Evolutionary conservation across 2,113 vertebrate genomes (phyloP).

Genomic region (Glaucidium brasilianum): DNA sequence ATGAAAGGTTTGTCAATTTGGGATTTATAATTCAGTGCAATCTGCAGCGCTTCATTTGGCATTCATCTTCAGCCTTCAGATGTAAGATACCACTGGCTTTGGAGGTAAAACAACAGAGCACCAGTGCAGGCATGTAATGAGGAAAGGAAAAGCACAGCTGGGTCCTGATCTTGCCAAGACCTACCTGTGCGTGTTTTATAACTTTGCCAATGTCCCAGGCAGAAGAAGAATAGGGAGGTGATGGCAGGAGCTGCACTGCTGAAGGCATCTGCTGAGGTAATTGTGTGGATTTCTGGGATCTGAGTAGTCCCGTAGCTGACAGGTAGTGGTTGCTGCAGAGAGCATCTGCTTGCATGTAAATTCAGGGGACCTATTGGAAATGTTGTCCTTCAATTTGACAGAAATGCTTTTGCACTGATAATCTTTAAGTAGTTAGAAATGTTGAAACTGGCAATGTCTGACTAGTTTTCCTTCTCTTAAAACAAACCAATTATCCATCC

Average conservation of each 20-base stretch:
- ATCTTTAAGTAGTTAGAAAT: neutral
- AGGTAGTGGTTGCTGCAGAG: neutral
- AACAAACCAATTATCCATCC: constrained; percentile 44
- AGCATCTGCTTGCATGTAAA: neutral
- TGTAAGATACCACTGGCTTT: neutral
- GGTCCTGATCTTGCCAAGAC: neutral
- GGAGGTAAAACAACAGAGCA: neutral
- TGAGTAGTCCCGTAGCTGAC: accelerated
- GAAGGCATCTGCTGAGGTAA: neutral
- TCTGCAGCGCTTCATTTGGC: neutral
- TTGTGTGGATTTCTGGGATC: accelerated
- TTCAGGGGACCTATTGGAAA: neutral
- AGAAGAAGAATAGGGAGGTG: neutral
- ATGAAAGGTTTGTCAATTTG: neutral
- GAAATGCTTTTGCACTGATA: neutral
- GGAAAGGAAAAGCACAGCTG: neutral
- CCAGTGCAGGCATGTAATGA: neutral
- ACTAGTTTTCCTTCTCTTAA: neutral
- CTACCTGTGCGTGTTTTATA: too few species aligned
- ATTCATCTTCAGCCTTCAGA: neutral
- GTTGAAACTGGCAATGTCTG: neutral
- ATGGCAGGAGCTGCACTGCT: accelerated
- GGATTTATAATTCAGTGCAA: neutral
- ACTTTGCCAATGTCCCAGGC: accelerated
- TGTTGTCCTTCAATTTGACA: neutral